Base-by-base conservation (phyloP, 2,797 vertebrate genomes). In the Pseudotriccus pelzelni region DNA sequence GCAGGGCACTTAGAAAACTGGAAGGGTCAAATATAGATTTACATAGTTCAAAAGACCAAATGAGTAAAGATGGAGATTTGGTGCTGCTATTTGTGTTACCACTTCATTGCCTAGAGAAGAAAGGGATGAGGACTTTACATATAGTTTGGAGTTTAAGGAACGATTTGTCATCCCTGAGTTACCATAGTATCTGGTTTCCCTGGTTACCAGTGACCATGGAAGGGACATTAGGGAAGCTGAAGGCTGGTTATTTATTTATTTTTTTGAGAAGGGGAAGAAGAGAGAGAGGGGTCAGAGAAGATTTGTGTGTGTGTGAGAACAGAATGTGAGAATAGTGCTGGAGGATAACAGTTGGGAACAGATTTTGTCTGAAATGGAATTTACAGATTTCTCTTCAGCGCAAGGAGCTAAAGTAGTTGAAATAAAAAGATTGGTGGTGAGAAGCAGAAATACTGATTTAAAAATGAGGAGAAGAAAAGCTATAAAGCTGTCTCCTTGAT, bases 151-250 rank as follows among this genome's bases (percentile, higher is more conserved):
- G 36, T 93, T 94, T 77, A 89, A 95, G 88, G 73, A 90, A 90
- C 95, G 93, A 69, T 89, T 94, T 97, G 69, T 96, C 81, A 93
- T 97, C 85, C 85, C 88, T 43, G 79, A 97, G 98, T 98, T 98
- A 94, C 97, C 97, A 98, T 98, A 98, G 98, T 50, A 97, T 96
- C 97, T 95, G 14, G 98, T 98, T 98, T 97, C 98, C 98, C 96
- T 98, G 98, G 98, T 97, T 97, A 98, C 98, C 89, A 12, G 91
- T 97, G 97, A 96, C 97, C 98, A 97, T 96, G 91, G 96, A 97
- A 97, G 90, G 97, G 95, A 97, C 96, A 96, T 55, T 78, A 86
- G 88, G 96, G 93, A 94, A 97, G 85, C 96, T 95, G 91, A 89
- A 95, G 93, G 52, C 87, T 95, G 95, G 81, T 67, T 82, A 10